Evolutionary conservation across 2,797 vertebrate species (phyloP), one percentile per base, ranked within the genome.

Genomic region (Sciurus carolinensis): DNA sequence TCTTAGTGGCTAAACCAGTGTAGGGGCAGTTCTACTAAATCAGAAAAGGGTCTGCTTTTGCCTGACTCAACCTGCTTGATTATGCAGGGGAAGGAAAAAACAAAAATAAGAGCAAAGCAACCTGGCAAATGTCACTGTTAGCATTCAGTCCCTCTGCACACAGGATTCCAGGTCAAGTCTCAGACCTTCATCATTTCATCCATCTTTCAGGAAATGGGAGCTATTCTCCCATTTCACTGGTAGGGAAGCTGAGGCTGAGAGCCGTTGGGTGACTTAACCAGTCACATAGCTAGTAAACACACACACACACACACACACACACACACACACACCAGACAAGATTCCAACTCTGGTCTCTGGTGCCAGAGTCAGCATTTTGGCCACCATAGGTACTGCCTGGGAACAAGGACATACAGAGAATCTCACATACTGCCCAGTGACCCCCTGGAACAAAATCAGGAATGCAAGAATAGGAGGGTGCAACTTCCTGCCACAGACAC

Each of bases 191-290:
- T 22, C 39, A 36, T 17, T 59, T 50, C 42, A 54, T 7, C 33
- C 42, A 33, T 69, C 62, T 71, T 59, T 94, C 91, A 47, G 39
- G 66, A 79, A 18, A 7, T 20, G 11, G 42, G 42, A 84, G 67
- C n/a, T 33, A 73, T 69, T 81, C 67, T 33, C 92, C 77, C 76
- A 39, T 39, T 94, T 82, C 72, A 66, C 87, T 91, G 93, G 67
- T 76, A 71, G 6, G 72, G 17, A 95, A 71, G 39, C 57, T 66
- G 47, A 97, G 83, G 69, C 76, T 67, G 33, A 7, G 11, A 77
- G 66, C 73, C 33, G 7, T 24, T 57, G 33, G 10, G 3, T 80
- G 18, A 62, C 28, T 71, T 79, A 67, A 44, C 73, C 79, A 72
- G 62, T 20, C 85, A 80, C n/a, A 24, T 17, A 90, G 15, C n/a